Percentiles rank a stretch among this genome's conserved stretches.
phyloP scores from a whole-genome alignment of 2,888 invertebrate genomes.

The Tethea ocularis region DNA sequence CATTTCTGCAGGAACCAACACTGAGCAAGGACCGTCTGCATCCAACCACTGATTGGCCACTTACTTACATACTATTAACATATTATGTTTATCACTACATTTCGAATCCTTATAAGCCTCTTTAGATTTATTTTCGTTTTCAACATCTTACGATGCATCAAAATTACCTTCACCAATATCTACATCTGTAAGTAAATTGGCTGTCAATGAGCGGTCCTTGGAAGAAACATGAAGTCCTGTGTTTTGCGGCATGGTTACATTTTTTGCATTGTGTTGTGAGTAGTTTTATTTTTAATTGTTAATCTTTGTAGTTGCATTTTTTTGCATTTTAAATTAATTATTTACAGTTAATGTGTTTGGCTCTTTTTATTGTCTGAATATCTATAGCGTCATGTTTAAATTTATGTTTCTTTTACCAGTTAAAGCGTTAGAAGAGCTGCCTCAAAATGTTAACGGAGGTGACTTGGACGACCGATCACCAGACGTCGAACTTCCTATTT shows the following conservation, averaged over 20 bases:
- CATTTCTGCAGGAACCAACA: slow-evolving; percentile 79
- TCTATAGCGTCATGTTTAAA: not conserved
- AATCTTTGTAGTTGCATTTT: slow-evolving; percentile 43
- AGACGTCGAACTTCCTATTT: slow-evolving; percentile 90
- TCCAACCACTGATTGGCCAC: slow-evolving; percentile 66
- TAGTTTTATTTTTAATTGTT: slow-evolving; percentile 55
- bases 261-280: slow-evolving; percentile 82
- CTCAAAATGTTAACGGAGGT: slow-evolving; percentile 81
- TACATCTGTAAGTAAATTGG: slow-evolving; percentile 47
- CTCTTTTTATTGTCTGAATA: slow-evolving; percentile 21
- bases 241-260: slow-evolving; percentile 78
- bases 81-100: slow-evolving; percentile 14
- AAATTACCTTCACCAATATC: slow-evolving; percentile 24
- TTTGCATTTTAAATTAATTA: slow-evolving; percentile 42
- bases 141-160: slow-evolving; percentile 15
- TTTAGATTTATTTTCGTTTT: slow-evolving; percentile 27
- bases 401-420: slow-evolving; percentile 69
- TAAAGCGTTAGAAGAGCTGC: slow-evolving; percentile 90
- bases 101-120: slow-evolving; percentile 28
- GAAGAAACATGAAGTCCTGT: slow-evolving; percentile 60
- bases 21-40: slow-evolving; percentile 74
- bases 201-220: slow-evolving; percentile 61
- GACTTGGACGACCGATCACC: slow-evolving; percentile 90
- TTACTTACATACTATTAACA: slow-evolving; percentile 30
- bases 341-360: slow-evolving; percentile 16